Evolutionary conservation across 2,888 invertebrate species (phyloP), one percentile per base, ranked within the genome.

Genomic region (Tinea trinotella): DNA sequence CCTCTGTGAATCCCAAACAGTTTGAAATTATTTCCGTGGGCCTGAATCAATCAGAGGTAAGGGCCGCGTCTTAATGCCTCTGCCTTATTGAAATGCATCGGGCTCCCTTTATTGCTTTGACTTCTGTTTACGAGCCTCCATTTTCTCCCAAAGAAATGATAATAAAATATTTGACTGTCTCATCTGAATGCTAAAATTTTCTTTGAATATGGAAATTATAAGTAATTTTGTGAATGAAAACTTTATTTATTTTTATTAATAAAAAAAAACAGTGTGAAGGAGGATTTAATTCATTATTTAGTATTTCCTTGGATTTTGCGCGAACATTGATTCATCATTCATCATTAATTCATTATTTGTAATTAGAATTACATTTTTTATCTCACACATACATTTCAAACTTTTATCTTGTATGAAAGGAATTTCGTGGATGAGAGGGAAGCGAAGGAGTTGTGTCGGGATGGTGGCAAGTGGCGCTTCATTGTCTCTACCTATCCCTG

Each of bases 61-160:
- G 48, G 55, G 49, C 35, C 70, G 35, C 63, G 67, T 63, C 68
- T 65, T 61, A 60, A 66, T 63, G 61, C 62, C 71, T 40, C n/a
- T 15, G 19, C 20, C 55, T 80, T 73, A 79, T 80, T 79, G 68
- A 74, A 74, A 79, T 79, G 77, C 58, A 63, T 60, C 60, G 58
- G 59, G 68, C 40, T 73, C 66, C 73, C 71, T 79, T 70, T 78
- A 77, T 78, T 79, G 71, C 73, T 67, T 67, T 67, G 68, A 71
- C 72, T 76, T 76, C 71, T 72, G 76, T 79, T 72, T 70, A 62
- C 10, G 40, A 40, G 13, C 13, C 40, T 40, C 40, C 40, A 40
- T 40, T 40, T 40, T 40, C 13, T n/a, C 13, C 40, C 3, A 12
- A 40, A 15, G 40, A 40, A 13, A 40, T 13, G 40, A 40, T 40